A percentile compares a stretch with the other conserved stretches of the same genome.
Conservation (phyloP, 53 echinoderm and acorn worm genomes). For the Antedon mediterranea region DNA sequence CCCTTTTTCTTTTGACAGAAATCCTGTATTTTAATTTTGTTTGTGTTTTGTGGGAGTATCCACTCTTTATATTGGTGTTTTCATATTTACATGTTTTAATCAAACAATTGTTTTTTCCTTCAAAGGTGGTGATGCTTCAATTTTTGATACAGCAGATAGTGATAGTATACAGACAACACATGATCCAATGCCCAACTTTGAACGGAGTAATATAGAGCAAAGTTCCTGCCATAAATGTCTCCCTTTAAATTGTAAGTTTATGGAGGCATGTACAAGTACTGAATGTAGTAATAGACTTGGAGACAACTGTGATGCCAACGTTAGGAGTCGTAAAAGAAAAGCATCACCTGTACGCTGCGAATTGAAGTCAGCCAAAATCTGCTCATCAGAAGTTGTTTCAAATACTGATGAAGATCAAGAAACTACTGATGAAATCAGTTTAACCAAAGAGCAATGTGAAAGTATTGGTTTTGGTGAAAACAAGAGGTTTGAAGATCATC, state of each 20-base stretch:
- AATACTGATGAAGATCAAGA: neutral
- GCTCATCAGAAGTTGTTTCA: neutral
- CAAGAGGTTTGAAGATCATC: constrained; percentile 1
- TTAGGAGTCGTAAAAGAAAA: neutral
- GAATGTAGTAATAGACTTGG: too few species aligned
- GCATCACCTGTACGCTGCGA: neutral
- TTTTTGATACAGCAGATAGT: constrained; percentile 21
- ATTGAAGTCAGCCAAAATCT: neutral
- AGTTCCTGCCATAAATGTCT: neutral
- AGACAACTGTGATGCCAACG: too few species aligned
- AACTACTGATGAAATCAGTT: neutral
- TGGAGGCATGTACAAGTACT: too few species aligned
- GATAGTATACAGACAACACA: neutral
- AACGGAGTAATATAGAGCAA: neutral
- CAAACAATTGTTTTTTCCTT: neutral
- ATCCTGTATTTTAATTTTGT: too few species aligned
- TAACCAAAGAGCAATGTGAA: neutral
- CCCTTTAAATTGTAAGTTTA: too few species aligned
- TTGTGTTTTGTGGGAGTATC: too few species aligned
- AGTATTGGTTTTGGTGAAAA: neutral
- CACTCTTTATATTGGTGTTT: too few species aligned
- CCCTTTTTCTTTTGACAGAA: too few species aligned
- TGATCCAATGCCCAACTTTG: neutral
- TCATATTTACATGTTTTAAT: too few species aligned
- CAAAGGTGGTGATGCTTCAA: constrained; percentile 92